Percentiles rank a stretch among this genome's conserved stretches.
phyloP scores from a whole-genome alignment of 2,113 vertebrate genomes.

The Dendrocopos noguchii region DNA sequence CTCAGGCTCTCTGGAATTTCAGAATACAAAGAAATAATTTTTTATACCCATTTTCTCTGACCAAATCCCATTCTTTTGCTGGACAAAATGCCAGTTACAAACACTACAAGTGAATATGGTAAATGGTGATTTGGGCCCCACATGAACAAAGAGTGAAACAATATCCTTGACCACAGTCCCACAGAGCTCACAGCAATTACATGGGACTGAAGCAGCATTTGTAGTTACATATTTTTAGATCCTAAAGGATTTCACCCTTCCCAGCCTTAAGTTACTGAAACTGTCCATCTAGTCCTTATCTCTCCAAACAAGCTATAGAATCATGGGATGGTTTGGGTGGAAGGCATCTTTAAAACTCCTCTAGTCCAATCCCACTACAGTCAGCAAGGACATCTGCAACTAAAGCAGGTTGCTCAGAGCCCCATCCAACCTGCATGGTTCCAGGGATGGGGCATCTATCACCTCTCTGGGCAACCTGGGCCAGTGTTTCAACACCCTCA shows the following conservation, averaged over 20 bases:
- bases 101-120: not conserved
- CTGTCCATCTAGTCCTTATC: not conserved
- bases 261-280: not conserved
- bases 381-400: not conserved
- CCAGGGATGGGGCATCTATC: not conserved
- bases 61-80: not conserved
- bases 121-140: not conserved
- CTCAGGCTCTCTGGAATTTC: not conserved
- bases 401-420: not conserved
- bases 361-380: fast-evolving
- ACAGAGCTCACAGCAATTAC: not conserved
- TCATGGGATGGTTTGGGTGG: too few species aligned
- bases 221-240: not conserved
- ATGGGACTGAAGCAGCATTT: not conserved
- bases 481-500: not conserved
- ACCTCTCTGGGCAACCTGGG: fast-evolving
- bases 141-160: not conserved
- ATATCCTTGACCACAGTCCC: not conserved
- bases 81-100: not conserved
- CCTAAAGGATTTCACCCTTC: not conserved
- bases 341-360: not conserved
- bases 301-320: not conserved
- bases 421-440: fast-evolving
- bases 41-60: not conserved
- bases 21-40: not conserved